phyloP scores from a whole-genome alignment of 1,140 invertebrate species.

The Drosophila kanapiae region DNA sequence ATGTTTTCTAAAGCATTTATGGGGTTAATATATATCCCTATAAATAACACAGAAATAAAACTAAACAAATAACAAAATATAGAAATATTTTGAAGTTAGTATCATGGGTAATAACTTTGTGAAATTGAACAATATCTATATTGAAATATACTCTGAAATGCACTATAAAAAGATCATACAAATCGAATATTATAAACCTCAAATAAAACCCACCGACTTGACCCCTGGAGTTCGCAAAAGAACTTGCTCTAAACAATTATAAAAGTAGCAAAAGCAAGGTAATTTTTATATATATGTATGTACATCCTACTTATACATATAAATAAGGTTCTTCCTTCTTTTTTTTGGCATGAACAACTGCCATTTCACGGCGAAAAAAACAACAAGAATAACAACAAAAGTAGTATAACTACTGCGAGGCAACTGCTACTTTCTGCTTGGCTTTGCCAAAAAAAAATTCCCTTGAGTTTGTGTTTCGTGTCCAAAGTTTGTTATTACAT shows the following conservation, averaged over 20 bases:
- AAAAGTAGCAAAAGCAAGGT: background rate
- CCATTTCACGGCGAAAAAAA: conserved; percentile 8
- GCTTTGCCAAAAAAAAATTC: conserved; percentile 12
- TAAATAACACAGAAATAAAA: no score
- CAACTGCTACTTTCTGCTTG: conserved; percentile 19
- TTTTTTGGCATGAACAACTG: conserved; percentile 13
- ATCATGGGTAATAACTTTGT: no score
- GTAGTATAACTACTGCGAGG: background rate
- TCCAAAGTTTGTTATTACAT: conserved; percentile 67
- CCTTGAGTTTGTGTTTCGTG: conserved; percentile 40
- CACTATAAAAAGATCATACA: background rate
- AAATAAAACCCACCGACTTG: background rate
- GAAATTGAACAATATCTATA: no score
- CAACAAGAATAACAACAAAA: background rate
- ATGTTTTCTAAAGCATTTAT: no score
- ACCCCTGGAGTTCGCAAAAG: background rate
- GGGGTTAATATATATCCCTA: no score
- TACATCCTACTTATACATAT: background rate
- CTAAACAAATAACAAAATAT: no score
- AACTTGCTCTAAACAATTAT: background rate
- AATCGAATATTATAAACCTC: background rate
- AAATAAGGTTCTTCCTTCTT: no score
- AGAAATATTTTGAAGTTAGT: no score
- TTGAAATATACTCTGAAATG: no score
- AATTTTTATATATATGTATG: background rate